Conservation (phyloP, 2,888 invertebrate species). For the Dioctria rufipes region DNA sequence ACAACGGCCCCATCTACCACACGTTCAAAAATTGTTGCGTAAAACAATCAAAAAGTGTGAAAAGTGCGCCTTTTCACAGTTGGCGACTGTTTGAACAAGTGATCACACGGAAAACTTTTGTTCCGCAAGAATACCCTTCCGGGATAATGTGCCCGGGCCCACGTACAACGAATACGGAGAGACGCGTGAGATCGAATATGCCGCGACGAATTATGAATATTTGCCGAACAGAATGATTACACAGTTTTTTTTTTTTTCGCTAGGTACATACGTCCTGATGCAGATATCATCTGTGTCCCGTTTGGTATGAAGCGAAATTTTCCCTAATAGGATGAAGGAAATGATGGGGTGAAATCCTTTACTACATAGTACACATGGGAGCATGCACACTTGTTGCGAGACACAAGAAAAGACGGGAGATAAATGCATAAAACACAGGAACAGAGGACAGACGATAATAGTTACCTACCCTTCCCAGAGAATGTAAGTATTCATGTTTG, state of each 20-base stretch:
- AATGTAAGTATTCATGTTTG: slow-evolving; percentile 10
- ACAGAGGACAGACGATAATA: not conserved
- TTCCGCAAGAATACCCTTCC: not conserved
- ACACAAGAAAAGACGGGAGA: slow-evolving; percentile 11
- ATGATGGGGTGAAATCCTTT: slow-evolving; percentile 3
- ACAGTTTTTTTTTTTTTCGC: not conserved
- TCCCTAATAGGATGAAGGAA: slow-evolving; percentile 2
- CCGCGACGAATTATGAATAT: slow-evolving; percentile 56
- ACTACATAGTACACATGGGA: slow-evolving; percentile 53
- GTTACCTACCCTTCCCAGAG: not conserved
- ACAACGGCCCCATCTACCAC: slow-evolving; percentile 8
- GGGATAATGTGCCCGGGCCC: not conserved
- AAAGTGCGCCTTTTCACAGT: slow-evolving; percentile 49
- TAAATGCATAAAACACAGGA: slow-evolving; percentile 4
- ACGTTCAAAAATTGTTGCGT: slow-evolving; percentile 47
- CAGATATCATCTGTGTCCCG: slow-evolving; percentile 19
- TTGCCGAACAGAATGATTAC: slow-evolving; percentile 22
- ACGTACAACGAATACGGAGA: not conserved
- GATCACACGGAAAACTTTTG: slow-evolving; percentile 4
- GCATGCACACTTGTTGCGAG: slow-evolving; percentile 58
- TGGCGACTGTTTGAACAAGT: slow-evolving; percentile 41
- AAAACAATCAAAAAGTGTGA: slow-evolving; percentile 58
- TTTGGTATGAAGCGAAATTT: slow-evolving; percentile 21
- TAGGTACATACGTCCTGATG: not conserved
- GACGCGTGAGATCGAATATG: slow-evolving; percentile 57